phyloP scores from a whole-genome alignment of 2,113 vertebrate genomes.

The Hipposideros armiger region DNA sequence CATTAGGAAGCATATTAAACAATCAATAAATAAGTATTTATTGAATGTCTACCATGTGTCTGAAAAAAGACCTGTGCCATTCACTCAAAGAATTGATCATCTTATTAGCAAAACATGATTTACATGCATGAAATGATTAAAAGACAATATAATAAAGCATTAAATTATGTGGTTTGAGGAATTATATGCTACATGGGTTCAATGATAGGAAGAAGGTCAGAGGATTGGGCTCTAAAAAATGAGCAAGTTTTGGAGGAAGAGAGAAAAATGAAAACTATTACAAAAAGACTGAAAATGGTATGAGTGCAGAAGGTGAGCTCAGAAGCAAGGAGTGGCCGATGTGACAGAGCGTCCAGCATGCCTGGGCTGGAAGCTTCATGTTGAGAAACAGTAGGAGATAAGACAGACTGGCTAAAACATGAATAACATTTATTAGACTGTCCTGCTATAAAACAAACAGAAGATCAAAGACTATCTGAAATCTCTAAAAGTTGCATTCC shows the following conservation, averaged over 20 bases:
- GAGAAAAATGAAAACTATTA: background rate
- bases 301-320: background rate
- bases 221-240: background rate
- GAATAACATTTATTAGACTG: background rate
- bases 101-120: conserved; percentile 46
- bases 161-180: conserved; percentile 1
- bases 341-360: background rate
- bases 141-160: conserved; percentile 7
- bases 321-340: background rate
- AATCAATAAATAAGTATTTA: conserved; percentile 69
- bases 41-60: background rate
- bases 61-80: conserved; percentile 50
- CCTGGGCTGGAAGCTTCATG: background rate
- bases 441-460: background rate
- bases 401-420: background rate
- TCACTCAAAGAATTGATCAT: conserved; percentile 35
- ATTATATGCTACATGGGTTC: background rate
- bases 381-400: background rate
- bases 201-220: background rate
- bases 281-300: background rate
- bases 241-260: background rate
- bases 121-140: conserved; percentile 14
- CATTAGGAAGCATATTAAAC: conserved; percentile 58
- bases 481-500: background rate
- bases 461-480: conserved; percentile 48